Evolutionary conservation across 30 jellyfish, hydroid and myxozoan species (phyloP).

Genomic region (Cassiopea xamachana): DNA sequence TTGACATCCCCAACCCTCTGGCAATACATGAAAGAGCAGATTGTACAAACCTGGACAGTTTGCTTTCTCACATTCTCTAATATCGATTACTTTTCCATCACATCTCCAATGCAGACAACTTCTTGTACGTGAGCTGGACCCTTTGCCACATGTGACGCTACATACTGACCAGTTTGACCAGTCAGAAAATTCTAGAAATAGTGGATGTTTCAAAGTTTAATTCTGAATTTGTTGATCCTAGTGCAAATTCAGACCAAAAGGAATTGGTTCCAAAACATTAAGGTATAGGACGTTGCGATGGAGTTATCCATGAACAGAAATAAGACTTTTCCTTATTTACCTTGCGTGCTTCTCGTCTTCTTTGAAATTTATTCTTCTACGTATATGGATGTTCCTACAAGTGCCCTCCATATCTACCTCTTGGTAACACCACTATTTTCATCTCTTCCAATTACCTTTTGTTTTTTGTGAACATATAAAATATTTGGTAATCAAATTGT

Average conservation of each 20-base stretch:
- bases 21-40: neutral
- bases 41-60: slow-evolving; percentile 70
- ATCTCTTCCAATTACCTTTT: neutral
- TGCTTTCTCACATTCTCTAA: slow-evolving; percentile 46
- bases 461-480: neutral
- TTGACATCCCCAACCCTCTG: too few species aligned
- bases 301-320: too few species aligned
- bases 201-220: neutral
- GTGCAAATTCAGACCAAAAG: too few species aligned
- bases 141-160: slow-evolving; percentile 70
- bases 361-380: too few species aligned
- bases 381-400: neutral
- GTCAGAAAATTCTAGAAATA: slow-evolving; percentile 43
- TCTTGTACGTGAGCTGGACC: slow-evolving; percentile 80
- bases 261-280: too few species aligned
- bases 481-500: neutral
- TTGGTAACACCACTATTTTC: neutral
- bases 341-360: too few species aligned
- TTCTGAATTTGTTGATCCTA: neutral
- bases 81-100: slow-evolving; percentile 76
- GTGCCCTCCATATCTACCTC: slow-evolving; percentile 68
- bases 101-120: slow-evolving; percentile 75
- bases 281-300: too few species aligned
- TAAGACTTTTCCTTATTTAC: too few species aligned
- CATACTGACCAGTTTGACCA: slow-evolving; percentile 95